Evolutionary conservation across 2,888 invertebrate genomes (phyloP), one percentile per base, ranked within the genome.

Genomic region (Pristionchus fissidentatus): DNA sequence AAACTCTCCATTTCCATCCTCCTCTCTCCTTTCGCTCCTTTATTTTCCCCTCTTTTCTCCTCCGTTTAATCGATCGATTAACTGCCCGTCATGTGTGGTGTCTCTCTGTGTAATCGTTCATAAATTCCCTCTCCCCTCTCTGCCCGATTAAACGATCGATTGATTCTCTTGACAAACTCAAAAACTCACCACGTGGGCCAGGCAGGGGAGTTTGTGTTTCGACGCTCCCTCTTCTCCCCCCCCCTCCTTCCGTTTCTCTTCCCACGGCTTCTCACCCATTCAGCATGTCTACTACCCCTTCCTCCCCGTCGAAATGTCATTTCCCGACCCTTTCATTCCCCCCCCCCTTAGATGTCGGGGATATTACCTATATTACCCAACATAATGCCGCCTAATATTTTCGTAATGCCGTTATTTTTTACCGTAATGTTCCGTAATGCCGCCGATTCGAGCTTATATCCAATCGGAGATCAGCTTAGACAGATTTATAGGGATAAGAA

Each of bases 31-130:
- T 57, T 26, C n/a, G 1, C 55, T 19, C 19, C 70, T 29, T 57
- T 57, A 13, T 38, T 32, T 35, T 26, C 26, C 35, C 38, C 13
- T 57, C 38, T 57, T 19, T 79, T 43, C 26, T 26, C 38, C 57
- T 79, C 29, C 55, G n/a, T 79, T 41, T 70, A 32, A 43, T 73
- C 73, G 41, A 73, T 73, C 73, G 41, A 46, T 73, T 52, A 35
- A 46, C 32, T 75, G 43, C 26, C 73, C 46, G n/a, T n/a, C n/a
- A n/a, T n/a, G n/a, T n/a, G n/a, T n/a, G n/a, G n/a, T n/a, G n/a
- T 46, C 32, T 49, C 38, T 3, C 13, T 57, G 79, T 52, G 78
- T 78, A 55, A 41, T 55, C 79, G 46, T 75, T 75, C 79, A 49
- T 52, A 70, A 70, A 70, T 70, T 38, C 41, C 29, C 8, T 26